Conservation (phyloP, 35 echinoderm and acorn worm genomes). For the Strongylocentrotus purpuratus region DNA sequence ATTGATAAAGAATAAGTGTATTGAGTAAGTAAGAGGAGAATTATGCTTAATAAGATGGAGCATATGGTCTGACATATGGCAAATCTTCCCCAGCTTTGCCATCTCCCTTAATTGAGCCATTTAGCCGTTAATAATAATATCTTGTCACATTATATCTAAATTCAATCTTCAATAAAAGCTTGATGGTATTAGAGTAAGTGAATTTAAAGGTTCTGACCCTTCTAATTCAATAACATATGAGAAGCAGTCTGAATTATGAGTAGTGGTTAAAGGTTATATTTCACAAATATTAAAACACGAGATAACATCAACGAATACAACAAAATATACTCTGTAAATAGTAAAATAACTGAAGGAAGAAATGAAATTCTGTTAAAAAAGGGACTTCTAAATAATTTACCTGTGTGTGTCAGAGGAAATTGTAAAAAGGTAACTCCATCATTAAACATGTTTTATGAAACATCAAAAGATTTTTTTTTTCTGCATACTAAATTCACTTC, state of each 20-base stretch:
- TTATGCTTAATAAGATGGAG: not conserved
- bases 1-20: not conserved
- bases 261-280: not conserved
- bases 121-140: not conserved
- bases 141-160: not conserved
- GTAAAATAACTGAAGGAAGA: not conserved
- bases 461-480: not conserved
- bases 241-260: not conserved
- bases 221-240: not conserved
- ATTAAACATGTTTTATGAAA: not conserved
- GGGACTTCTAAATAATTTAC: no score
- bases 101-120: not conserved
- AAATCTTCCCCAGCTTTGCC: not conserved
- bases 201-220: not conserved
- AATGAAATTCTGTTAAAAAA: no score
- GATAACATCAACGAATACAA: not conserved
- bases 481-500: not conserved
- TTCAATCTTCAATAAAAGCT: not conserved
- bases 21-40: not conserved
- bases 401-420: no score
- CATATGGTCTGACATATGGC: not conserved
- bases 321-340: not conserved
- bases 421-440: not conserved
- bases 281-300: not conserved
- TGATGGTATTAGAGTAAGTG: not conserved